A percentile compares a stretch with the other conserved stretches of the same genome.
Evolutionary conservation across 2,113 vertebrate genomes (phyloP).

Genomic region (Rhabdomys dilectus): DNA sequence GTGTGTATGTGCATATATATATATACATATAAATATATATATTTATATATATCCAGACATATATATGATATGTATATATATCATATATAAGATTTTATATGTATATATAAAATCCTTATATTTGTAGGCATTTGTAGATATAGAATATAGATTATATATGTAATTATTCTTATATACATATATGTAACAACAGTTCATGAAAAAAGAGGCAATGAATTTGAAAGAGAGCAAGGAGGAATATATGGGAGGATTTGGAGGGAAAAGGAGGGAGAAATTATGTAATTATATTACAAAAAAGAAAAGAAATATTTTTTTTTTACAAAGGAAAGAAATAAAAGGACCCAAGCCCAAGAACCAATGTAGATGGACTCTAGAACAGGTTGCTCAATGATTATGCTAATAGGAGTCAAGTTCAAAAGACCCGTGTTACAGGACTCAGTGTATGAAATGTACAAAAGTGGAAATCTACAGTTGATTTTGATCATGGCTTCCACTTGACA

Average conservation of each 20-base stretch:
- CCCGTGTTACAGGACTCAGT: neutral
- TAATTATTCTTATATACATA: neutral
- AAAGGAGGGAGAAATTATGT: neutral
- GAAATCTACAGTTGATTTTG: slow-evolving; percentile 60
- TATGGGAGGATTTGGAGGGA: neutral
- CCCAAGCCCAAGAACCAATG: neutral
- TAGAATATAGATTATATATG: neutral
- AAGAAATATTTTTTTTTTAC: neutral
- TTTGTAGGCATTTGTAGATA: neutral
- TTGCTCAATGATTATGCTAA: neutral
- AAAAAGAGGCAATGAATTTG: neutral
- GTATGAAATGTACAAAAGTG: neutral
- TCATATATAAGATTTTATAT: no score
- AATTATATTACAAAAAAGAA: neutral
- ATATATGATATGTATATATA: neutral
- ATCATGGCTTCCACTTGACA: slow-evolving; percentile 55
- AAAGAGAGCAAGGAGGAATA: neutral
- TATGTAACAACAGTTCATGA: neutral
- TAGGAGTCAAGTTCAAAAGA: neutral
- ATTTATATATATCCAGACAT: neutral
- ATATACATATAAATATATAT: neutral
- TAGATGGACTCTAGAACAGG: neutral
- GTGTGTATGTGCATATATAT: no score
- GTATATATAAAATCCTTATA: no score
- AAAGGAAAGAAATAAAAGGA: neutral